Conservation (phyloP, 2,888 invertebrate genomes). For the Drosophila longiperda region DNA sequence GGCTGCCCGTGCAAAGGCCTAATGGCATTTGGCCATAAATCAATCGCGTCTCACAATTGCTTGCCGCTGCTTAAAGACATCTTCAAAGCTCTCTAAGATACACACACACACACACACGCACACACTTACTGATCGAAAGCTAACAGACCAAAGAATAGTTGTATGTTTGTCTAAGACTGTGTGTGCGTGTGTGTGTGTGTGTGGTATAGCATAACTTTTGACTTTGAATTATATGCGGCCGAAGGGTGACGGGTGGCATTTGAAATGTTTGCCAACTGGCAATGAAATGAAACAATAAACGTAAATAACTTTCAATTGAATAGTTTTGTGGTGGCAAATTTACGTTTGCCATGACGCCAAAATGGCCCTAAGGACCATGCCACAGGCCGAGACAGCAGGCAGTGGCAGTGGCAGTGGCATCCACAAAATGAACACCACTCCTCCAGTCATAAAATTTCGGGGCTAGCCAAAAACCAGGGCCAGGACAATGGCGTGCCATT, state of each 20-base stretch:
- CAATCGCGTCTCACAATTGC: slow-evolving; percentile 60
- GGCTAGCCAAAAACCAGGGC: slow-evolving; percentile 13
- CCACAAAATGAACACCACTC: slow-evolving; percentile 21
- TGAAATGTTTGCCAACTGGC: slow-evolving; percentile 63
- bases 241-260: slow-evolving; percentile 2
- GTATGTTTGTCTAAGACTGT: background rate
- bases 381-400: slow-evolving; percentile 11
- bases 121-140: slow-evolving; percentile 29
- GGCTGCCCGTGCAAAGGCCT: slow-evolving; percentile 46
- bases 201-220: slow-evolving; percentile 26
- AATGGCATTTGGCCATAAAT: slow-evolving; percentile 78
- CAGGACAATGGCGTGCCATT: slow-evolving; percentile 74
- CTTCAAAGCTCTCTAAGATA: background rate
- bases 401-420: background rate
- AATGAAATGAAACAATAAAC: slow-evolving; percentile 76
- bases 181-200: background rate
- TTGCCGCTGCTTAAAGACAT: slow-evolving; percentile 11
- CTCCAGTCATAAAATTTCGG: slow-evolving; percentile 44
- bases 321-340: slow-evolving; percentile 79
- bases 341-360: slow-evolving; percentile 65
- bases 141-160: background rate
- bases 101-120: background rate
- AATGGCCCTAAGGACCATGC: slow-evolving; percentile 33
- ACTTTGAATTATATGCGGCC: slow-evolving; percentile 33
- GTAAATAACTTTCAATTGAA: slow-evolving; percentile 82